Percentiles rank a stretch among this genome's conserved stretches.
phyloP scores from a whole-genome alignment of 1,140 invertebrate genomes.

The Hyles euphorbiae region DNA sequence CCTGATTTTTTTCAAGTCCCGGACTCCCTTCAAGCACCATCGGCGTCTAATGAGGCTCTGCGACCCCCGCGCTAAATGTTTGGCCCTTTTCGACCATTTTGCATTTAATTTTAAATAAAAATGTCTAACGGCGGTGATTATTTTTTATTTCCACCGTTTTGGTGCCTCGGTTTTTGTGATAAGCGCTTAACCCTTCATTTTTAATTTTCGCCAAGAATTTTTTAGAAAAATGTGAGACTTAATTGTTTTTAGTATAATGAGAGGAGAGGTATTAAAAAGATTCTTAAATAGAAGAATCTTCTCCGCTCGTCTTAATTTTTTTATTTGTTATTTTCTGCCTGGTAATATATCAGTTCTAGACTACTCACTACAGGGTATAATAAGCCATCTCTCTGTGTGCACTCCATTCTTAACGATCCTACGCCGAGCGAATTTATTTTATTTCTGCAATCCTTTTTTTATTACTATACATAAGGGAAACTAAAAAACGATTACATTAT shows the following conservation, averaged over 20 bases:
- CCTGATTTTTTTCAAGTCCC: slow-evolving; percentile 6
- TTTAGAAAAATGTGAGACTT: not conserved
- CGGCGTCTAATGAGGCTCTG: slow-evolving; percentile 20
- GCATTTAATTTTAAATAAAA: slow-evolving; percentile 15
- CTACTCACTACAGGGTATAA: too few relatives aligned
- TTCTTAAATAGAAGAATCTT: too few relatives aligned
- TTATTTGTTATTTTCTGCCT: too few relatives aligned
- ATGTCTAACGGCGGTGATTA: not conserved
- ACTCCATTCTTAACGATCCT: too few relatives aligned
- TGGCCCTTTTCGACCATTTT: slow-evolving; percentile 17
- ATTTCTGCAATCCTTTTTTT: too few relatives aligned
- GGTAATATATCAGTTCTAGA: too few relatives aligned
- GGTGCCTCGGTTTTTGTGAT: not conserved
- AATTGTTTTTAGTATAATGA: not conserved
- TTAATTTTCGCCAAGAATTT: not conserved
- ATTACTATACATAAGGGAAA: too few relatives aligned
- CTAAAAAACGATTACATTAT: too few relatives aligned
- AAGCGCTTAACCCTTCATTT: slow-evolving; percentile 6
- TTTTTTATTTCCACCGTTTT: slow-evolving; percentile 7
- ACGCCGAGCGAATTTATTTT: too few relatives aligned
- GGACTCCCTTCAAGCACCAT: slow-evolving; percentile 12
- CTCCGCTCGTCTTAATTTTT: too few relatives aligned
- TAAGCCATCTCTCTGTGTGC: too few relatives aligned
- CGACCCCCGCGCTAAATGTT: slow-evolving; percentile 16
- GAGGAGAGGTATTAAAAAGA: too few relatives aligned